Evolutionary conservation across 92 coral and sea anemone species (phyloP).

Genomic region (Porites rus): DNA sequence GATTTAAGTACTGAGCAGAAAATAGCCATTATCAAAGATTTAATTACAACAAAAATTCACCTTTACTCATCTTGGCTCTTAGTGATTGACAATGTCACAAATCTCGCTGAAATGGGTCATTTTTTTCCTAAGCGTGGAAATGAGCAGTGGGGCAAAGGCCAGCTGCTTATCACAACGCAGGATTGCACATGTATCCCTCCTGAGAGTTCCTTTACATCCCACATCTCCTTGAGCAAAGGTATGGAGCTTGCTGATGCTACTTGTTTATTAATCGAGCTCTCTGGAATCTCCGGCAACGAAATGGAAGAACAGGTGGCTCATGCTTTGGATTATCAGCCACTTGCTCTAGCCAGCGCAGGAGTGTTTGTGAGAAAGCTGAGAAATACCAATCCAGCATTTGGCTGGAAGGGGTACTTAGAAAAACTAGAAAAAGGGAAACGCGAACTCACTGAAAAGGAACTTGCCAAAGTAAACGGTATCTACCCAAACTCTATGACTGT

Average conservation of each 20-base stretch:
- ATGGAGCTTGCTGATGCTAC: not conserved
- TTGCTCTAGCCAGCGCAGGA: too few species aligned
- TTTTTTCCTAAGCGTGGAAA: slow-evolving; percentile 21
- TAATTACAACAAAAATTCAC: too few species aligned
- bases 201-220: not conserved
- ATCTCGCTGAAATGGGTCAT: not conserved
- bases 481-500: slow-evolving; percentile 45
- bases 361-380: too few species aligned
- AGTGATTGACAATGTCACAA: not conserved
- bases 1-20: too few species aligned
- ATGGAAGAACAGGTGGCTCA: too few species aligned
- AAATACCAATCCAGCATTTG: too few species aligned
- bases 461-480: slow-evolving; percentile 7
- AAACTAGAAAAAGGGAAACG: slow-evolving; percentile 42
- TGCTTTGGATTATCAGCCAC: too few species aligned
- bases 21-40: too few species aligned
- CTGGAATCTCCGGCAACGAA: not conserved
- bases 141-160: slow-evolving; percentile 48
- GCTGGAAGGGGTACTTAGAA: too few species aligned
- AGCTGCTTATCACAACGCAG: slow-evolving; percentile 41
- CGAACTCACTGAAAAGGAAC: slow-evolving; percentile 35
- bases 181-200: not conserved
- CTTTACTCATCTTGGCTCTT: too few species aligned
- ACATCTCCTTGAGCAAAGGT: slow-evolving; percentile 32
- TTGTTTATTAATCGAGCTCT: not conserved